A percentile compares a stretch with the other conserved stretches of the same genome.
These are phyloP conservation scores for Callyntrura sp. DNA, from an alignment of 2,888 invertebrate genomes.

Conservation along the genomic window DNA sequence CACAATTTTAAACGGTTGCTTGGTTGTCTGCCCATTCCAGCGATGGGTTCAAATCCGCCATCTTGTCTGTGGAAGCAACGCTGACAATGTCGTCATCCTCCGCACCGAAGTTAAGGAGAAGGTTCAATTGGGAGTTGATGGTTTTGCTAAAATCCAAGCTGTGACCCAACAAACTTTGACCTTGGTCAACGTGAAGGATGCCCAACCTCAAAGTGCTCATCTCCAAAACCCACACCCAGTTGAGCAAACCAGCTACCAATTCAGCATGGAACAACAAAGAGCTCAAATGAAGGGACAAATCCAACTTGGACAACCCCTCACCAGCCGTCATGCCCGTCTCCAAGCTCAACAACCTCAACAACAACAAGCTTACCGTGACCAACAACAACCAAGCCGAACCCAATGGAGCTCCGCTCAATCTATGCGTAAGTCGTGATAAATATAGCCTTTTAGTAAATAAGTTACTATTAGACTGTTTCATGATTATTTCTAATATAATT, in stretches of 20 bases:
- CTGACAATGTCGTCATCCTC: conserved; percentile 54
- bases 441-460: too few relatives aligned
- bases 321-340: conserved; percentile 40
- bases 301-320: conserved; percentile 61
- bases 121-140: conserved; percentile 30
- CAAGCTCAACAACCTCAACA: conserved; percentile 48
- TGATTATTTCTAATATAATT: not conserved
- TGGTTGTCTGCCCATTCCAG: not conserved
- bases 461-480: conserved; percentile 2
- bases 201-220: conserved; percentile 40
- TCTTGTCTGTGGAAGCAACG: conserved; percentile 55
- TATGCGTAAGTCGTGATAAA: conserved; percentile 49
- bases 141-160: conserved; percentile 50
- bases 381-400: conserved; percentile 41
- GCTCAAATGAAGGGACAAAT: conserved; percentile 73
- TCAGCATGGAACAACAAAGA: conserved; percentile 73
- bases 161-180: conserved; percentile 53
- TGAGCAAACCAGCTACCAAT: conserved; percentile 66
- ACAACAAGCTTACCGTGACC: conserved; percentile 52
- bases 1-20: not conserved
- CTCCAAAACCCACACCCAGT: conserved; percentile 54
- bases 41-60: conserved; percentile 52
- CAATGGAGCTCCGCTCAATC: not conserved
- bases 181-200: conserved; percentile 48
- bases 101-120: conserved; percentile 57